Percentiles rank a stretch among this genome's conserved stretches.
These are phyloP conservation scores for Neelides folsomi DNA, from an alignment of 2,888 invertebrate species.

Conservation along the genomic window DNA sequence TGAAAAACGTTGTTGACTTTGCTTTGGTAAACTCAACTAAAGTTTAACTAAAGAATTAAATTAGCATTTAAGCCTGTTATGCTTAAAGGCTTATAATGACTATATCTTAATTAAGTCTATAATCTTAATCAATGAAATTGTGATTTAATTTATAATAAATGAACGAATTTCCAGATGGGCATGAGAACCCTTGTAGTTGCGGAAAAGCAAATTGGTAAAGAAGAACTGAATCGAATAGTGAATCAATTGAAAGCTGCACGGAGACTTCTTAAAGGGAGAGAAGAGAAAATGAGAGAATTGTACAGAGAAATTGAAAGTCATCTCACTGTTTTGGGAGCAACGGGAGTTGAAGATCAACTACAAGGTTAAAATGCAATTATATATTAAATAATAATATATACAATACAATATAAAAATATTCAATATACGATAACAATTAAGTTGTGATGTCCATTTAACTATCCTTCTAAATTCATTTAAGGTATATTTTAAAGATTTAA, in stretches of 20 bases:
- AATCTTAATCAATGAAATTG: too few relatives aligned
- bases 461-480: too few relatives aligned
- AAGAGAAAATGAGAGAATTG: constrained; percentile 38
- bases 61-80: not conserved
- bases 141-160: too few relatives aligned
- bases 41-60: not conserved
- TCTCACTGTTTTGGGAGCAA: constrained; percentile 65
- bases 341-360: constrained; percentile 76
- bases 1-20: constrained; percentile 43
- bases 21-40: constrained; percentile 40
- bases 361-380: too few relatives aligned
- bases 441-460: too few relatives aligned
- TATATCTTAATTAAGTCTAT: too few relatives aligned
- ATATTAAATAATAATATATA: too few relatives aligned
- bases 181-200: constrained; percentile 72
- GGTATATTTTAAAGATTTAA: too few relatives aligned
- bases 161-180: constrained; percentile 48
- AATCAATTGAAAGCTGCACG: constrained; percentile 39
- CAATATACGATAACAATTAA: too few relatives aligned
- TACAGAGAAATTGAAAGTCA: constrained; percentile 42
- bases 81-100: too few relatives aligned
- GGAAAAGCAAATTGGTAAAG: constrained; percentile 49
- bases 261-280: constrained; percentile 40
- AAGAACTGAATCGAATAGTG: constrained; percentile 50
- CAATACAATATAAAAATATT: too few relatives aligned